Evolutionary conservation across 2,797 vertebrate genomes (phyloP).

Genomic region (Choloepus didactylus): DNA sequence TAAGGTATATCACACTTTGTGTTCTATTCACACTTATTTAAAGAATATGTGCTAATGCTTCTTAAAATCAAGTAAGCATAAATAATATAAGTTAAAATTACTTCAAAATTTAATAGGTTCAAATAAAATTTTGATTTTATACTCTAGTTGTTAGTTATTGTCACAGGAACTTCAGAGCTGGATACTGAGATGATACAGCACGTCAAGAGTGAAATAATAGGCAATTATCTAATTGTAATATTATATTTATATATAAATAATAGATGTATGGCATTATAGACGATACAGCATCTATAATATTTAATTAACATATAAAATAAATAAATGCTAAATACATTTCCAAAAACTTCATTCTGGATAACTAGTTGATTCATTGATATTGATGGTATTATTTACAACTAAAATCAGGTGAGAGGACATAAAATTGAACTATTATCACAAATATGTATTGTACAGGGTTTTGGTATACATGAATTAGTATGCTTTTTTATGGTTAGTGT

Average conservation of each 20-base stretch:
- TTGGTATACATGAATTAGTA: background rate
- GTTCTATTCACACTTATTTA: background rate
- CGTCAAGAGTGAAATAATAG: background rate
- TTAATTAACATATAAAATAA: background rate
- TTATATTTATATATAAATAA: background rate
- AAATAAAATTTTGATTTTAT: background rate
- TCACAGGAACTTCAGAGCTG: background rate
- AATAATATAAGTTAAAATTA: background rate
- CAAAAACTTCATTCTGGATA: background rate
- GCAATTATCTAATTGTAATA: background rate
- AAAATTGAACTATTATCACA: background rate
- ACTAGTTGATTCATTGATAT: background rate
- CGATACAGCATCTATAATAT: too few relatives aligned
- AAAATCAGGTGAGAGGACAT: background rate
- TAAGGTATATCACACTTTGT: background rate
- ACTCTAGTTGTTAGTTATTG: background rate
- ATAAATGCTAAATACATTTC: background rate
- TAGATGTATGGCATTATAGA: too few relatives aligned
- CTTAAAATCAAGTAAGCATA: background rate
- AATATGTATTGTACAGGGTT: background rate
- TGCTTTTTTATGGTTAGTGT: too few relatives aligned
- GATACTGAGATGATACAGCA: background rate
- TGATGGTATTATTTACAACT: background rate
- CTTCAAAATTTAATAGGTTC: background rate
- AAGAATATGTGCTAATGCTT: background rate